Percentiles rank a stretch among this genome's conserved stretches.
These are phyloP conservation scores for Lacanobia oleracea DNA, from an alignment of 2,888 invertebrate species.

Conservation along the genomic window DNA sequence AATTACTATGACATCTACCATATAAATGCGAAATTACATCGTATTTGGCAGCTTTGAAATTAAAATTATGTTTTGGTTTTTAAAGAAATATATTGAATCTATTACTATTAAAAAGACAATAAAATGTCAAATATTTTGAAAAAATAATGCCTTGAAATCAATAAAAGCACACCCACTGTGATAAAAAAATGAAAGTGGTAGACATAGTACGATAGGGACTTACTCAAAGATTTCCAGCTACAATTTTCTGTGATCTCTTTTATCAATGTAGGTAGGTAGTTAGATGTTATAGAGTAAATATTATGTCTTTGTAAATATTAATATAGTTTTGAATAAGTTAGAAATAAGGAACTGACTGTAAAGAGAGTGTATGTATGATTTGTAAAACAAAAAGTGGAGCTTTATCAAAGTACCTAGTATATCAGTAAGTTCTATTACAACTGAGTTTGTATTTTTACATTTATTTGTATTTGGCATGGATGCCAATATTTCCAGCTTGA, in stretches of 20 bases:
- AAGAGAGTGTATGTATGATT: slow-evolving; percentile 90
- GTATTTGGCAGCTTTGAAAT: slow-evolving; percentile 71
- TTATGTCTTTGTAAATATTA: slow-evolving; percentile 87
- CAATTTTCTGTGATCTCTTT: slow-evolving; percentile 91
- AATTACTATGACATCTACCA: slow-evolving; percentile 80
- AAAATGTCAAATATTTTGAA: slow-evolving; percentile 78
- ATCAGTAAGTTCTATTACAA: slow-evolving; percentile 85
- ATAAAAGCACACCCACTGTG: slow-evolving; percentile 86
- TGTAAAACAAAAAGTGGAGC: slow-evolving; percentile 90
- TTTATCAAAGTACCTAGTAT: slow-evolving; percentile 90
- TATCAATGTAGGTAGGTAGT: slow-evolving; percentile 87
- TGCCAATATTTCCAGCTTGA: slow-evolving; percentile 83
- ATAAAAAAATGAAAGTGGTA: slow-evolving; percentile 89
- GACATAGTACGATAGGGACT: slow-evolving; percentile 84
- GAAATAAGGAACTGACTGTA: slow-evolving; percentile 85
- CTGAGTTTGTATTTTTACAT: slow-evolving; percentile 90
- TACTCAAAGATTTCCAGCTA: slow-evolving; percentile 91
- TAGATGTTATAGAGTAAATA: slow-evolving; percentile 86
- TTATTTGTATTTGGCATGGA: slow-evolving; percentile 84
- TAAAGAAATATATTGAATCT: slow-evolving; percentile 58
- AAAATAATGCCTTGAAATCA: slow-evolving; percentile 83
- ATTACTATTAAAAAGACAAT: slow-evolving; percentile 79
- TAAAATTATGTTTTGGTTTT: slow-evolving; percentile 58
- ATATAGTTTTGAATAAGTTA: slow-evolving; percentile 73
- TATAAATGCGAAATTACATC: slow-evolving; percentile 61